Base-by-base conservation (phyloP, 1,140 invertebrate genomes). In the Stenopsyche tienmushanensis region DNA sequence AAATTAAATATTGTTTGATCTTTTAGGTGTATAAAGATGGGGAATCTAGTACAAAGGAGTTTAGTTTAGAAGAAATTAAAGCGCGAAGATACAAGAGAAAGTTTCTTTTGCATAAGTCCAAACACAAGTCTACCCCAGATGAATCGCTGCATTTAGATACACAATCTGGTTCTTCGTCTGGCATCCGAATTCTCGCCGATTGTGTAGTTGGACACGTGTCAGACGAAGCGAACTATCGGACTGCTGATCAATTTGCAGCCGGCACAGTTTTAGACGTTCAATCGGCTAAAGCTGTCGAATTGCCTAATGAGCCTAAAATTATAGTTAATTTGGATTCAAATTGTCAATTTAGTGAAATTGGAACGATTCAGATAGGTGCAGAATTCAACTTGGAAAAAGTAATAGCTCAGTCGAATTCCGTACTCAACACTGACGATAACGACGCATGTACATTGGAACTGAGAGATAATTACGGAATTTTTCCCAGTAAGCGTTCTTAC, bases 11-110 rank as follows among this genome's bases (percentile, higher is more conserved):
- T 34, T 34, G 5, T 34, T 7, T 34, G 29, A 34, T 64, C 49
- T 66, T 55, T 71, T 50, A 81, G 77, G 86, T 88, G 64, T 88
- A 88, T 75, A 76, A 79, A 64, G 81, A 84, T 72, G 81, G 83
- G 71, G 78, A 57, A 9, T 42, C 17, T 23, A 45, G 58, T 9
- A 1, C 62, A n/a, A 9, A 74, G 58, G 87, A 88, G 78, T 83
- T 77, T 72, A 87, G 86, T 75, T 81, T 88, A 77, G 87, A 89
- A 76, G 85, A 89, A 79, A 84, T 88, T 60, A 80, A 80, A 73
- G 80, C 84, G 57, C 75, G 78, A 18, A 55, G 59, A 60, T 77
- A 67, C 45, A 17, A 2, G 8, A 25, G 23, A 45, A 39, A 57
- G 66, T 79, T 13, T 5, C 8, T 18, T 5, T 5, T 15, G 44